Percentiles rank a stretch among this genome's conserved stretches.
Conservation (phyloP, 2,797 vertebrate genomes). For the Corythornis leucogaster region DNA sequence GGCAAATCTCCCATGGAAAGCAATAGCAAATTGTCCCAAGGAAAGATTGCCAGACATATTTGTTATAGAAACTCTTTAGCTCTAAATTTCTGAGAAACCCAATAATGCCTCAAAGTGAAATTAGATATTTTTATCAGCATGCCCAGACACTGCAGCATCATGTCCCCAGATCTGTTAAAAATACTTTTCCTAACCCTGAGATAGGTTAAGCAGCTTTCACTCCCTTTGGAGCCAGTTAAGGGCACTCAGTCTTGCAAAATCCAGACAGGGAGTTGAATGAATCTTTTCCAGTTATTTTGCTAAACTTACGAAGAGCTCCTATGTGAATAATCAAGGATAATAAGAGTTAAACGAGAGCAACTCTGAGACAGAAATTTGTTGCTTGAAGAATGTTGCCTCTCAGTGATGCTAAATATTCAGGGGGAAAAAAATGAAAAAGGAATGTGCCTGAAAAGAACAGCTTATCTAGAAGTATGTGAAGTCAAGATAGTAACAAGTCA, state of each 20-base stretch:
- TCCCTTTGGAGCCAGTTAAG: conserved; percentile 29
- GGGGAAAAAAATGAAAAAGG: neutral
- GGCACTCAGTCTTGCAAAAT: conserved; percentile 10
- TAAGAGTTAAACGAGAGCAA: neutral
- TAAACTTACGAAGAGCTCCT: neutral
- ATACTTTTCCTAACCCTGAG: conserved; percentile 34
- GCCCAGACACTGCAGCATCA: neutral
- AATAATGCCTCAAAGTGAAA: conserved; percentile 25
- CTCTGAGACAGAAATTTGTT: neutral
- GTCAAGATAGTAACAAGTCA: neutral
- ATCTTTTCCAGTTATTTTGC: neutral
- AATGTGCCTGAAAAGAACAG: neutral
- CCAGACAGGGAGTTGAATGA: neutral
- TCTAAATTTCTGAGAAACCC: conserved; percentile 21
- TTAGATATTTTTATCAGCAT: conserved; percentile 36
- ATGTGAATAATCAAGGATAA: neutral
- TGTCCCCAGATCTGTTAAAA: conserved; percentile 31
- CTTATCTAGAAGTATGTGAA: neutral
- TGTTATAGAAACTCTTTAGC: conserved; percentile 8
- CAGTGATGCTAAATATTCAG: neutral
- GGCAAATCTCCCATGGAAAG: conserved; percentile 26
- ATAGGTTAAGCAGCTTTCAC: conserved; percentile 4
- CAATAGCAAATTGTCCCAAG: neutral
- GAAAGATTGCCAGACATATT: neutral
- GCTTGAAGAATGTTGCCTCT: neutral